These are phyloP conservation scores for Folsomia candida DNA, from an alignment of 2,888 invertebrate species.

Conservation along the genomic window DNA sequence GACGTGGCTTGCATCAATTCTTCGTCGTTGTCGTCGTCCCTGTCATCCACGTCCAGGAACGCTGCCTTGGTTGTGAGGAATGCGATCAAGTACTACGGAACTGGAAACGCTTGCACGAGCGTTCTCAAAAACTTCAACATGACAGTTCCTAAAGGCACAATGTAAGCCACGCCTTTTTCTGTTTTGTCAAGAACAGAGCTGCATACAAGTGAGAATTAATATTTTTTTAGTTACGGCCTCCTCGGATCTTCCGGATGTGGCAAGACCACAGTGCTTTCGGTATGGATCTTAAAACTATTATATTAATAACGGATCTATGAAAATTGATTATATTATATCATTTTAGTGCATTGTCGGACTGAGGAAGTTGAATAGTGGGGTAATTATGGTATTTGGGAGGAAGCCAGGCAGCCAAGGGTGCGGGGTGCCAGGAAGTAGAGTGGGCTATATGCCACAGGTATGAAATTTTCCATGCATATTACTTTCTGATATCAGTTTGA, in stretches of 20 bases:
- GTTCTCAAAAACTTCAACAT: slow-evolving; percentile 27
- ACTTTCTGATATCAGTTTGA: too few relatives aligned
- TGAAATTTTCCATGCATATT: not conserved
- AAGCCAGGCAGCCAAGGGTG: slow-evolving; percentile 83
- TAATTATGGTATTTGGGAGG: slow-evolving; percentile 84
- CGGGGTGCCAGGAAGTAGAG: slow-evolving; percentile 87
- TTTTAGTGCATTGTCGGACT: slow-evolving; percentile 89
- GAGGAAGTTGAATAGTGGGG: slow-evolving; percentile 77
- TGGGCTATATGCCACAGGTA: slow-evolving; percentile 77
- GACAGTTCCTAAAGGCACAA: slow-evolving; percentile 31
- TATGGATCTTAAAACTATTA: not conserved
- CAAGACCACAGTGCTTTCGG: not conserved
- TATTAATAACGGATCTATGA: slow-evolving; percentile 77
- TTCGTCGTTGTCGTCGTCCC: not conserved
- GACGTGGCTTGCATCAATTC: not conserved
- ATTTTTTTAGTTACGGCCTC: slow-evolving; percentile 58
- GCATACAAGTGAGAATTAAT: slow-evolving; percentile 57
- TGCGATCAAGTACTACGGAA: slow-evolving; percentile 27
- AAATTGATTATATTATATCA: too few relatives aligned
- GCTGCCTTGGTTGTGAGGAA: slow-evolving; percentile 26
- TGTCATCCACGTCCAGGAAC: not conserved
- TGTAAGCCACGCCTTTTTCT: slow-evolving; percentile 17
- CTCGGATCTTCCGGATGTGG: slow-evolving; percentile 90
- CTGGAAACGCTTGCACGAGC: slow-evolving; percentile 1
- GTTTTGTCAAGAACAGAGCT: slow-evolving; percentile 61